These are phyloP conservation scores for Podilymbus podiceps DNA, from an alignment of 2,113 vertebrate species.

Conservation along the genomic window DNA sequence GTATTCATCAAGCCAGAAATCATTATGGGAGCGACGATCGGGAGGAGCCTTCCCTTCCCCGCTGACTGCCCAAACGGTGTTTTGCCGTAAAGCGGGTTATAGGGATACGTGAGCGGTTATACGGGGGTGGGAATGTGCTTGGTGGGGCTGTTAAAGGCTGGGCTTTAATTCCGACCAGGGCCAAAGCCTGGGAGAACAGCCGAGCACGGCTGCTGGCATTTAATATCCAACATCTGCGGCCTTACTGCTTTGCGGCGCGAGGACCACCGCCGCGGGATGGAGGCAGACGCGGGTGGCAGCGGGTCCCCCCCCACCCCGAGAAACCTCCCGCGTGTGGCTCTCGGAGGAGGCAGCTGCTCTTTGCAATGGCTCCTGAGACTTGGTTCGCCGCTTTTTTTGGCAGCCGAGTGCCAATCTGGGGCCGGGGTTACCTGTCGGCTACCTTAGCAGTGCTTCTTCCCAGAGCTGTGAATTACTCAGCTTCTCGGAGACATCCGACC, in stretches of 20 bases:
- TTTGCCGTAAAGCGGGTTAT: background rate
- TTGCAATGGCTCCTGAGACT: background rate
- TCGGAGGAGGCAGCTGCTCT: background rate
- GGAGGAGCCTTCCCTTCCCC: background rate
- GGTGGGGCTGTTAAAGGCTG: background rate
- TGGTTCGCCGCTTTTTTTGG: background rate
- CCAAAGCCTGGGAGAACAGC: background rate
- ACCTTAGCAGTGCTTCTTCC: background rate
- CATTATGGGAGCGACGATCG: rapidly evolving
- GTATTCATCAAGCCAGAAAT: background rate
- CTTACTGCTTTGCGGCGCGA: background rate
- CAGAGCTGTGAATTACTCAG: background rate
- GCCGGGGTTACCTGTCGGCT: background rate
- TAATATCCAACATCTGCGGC: background rate
- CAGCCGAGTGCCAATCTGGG: background rate
- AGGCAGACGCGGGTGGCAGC: background rate
- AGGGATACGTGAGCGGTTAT: rapidly evolving
- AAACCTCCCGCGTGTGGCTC: rapidly evolving
- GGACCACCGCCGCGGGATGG: background rate
- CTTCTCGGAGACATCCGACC: background rate
- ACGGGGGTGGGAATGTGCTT: background rate
- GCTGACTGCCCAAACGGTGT: background rate
- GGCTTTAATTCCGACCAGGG: background rate
- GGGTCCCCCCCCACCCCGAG: rapidly evolving
- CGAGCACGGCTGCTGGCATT: background rate